A percentile compares a stretch with the other conserved stretches of the same genome.
phyloP scores from a whole-genome alignment of 2,113 vertebrate species.

The Phyllostomus hastatus region DNA sequence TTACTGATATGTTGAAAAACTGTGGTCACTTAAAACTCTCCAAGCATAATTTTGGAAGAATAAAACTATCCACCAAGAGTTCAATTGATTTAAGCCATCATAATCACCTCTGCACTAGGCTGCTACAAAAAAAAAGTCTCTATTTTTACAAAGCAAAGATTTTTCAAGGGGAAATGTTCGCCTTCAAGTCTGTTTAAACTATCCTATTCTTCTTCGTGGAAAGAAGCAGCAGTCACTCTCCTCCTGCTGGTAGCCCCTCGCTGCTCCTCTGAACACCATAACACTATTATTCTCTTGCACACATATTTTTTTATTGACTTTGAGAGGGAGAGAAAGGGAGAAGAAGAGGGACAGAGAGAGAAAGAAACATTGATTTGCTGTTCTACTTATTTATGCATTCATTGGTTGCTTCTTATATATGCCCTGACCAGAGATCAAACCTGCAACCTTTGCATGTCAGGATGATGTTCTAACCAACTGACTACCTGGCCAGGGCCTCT shows the following conservation, averaged over 20 bases:
- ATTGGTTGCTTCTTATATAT: too few relatives aligned
- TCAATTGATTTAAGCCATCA: not conserved
- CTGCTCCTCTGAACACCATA: not conserved
- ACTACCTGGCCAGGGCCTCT: too few relatives aligned
- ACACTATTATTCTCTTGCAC: not conserved
- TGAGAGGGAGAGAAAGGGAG: too few relatives aligned
- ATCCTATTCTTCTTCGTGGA: not conserved
- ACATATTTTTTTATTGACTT: not conserved
- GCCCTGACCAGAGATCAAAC: too few relatives aligned
- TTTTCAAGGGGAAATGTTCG: not conserved
- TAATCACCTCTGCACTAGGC: not conserved
- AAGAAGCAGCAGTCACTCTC: not conserved
- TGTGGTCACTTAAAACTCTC: slow-evolving; percentile 20
- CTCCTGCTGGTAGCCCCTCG: not conserved
- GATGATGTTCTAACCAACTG: too few relatives aligned
- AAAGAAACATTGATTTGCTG: too few relatives aligned
- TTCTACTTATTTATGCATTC: too few relatives aligned
- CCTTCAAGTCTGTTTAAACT: not conserved
- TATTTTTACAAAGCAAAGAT: not conserved
- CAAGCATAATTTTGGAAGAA: slow-evolving; percentile 7
- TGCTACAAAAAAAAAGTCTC: not conserved
- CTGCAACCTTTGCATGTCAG: too few relatives aligned
- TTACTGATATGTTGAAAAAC: not conserved
- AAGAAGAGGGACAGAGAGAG: too few relatives aligned
- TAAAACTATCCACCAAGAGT: not conserved